These are phyloP conservation scores for Brachyhypopomus occidentalis DNA, from an alignment of 2,113 vertebrate species.

Conservation along the genomic window DNA sequence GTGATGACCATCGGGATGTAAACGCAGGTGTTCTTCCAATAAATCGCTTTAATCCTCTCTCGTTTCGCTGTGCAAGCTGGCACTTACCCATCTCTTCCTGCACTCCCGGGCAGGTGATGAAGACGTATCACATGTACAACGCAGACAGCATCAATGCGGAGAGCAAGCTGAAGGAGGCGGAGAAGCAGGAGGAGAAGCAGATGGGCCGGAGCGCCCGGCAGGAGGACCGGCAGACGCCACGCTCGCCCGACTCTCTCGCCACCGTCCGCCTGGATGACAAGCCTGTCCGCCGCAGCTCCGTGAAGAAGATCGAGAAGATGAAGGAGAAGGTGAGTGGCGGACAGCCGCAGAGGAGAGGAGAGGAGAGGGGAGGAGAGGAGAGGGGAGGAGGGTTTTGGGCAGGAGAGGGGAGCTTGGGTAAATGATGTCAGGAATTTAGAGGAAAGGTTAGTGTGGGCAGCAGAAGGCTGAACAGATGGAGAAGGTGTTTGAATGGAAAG, in stretches of 20 bases:
- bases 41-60: neutral
- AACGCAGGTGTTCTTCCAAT: neutral
- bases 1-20: no score
- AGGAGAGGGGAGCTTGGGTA: neutral
- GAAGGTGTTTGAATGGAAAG: slow-evolving; percentile 26
- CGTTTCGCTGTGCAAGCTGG: neutral
- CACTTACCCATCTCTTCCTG: neutral
- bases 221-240: slow-evolving; percentile 89
- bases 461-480: slow-evolving; percentile 42
- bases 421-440: slow-evolving; percentile 9
- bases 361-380: neutral
- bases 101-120: slow-evolving; percentile 87
- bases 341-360: neutral
- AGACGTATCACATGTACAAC: slow-evolving; percentile 99
- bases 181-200: slow-evolving; percentile 99
- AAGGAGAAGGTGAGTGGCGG: slow-evolving; percentile 89
- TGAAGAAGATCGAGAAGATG: slow-evolving; percentile 99
- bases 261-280: slow-evolving; percentile 90
- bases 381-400: neutral
- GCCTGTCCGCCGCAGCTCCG: slow-evolving; percentile 90
- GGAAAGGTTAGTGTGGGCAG: slow-evolving; percentile 33
- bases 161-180: slow-evolving; percentile 97
- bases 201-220: slow-evolving; percentile 91
- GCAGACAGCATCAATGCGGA: slow-evolving; percentile 97
- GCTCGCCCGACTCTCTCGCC: slow-evolving; percentile 90